Evolutionary conservation across 2,113 vertebrate genomes (phyloP).

Genomic region (Megalops atlanticus): DNA sequence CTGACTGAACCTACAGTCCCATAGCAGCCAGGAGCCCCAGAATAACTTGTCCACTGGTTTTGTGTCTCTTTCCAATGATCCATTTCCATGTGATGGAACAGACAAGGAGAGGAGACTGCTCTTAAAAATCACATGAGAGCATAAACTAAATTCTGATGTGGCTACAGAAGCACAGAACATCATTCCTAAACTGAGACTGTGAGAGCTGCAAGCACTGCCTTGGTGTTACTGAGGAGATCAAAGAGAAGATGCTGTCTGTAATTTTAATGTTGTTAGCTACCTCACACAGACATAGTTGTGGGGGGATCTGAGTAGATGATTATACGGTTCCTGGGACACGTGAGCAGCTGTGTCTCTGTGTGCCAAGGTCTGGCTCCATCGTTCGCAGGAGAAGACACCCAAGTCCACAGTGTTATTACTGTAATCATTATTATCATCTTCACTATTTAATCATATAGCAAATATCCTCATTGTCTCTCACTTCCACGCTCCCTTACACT

Average conservation of each 20-base stretch:
- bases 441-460: neutral
- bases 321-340: conserved; percentile 7
- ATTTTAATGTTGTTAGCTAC: conserved; percentile 15
- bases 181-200: neutral
- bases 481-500: neutral
- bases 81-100: neutral
- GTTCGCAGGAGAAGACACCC: neutral
- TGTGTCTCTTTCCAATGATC: neutral
- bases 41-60: neutral
- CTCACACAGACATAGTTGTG: neutral
- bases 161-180: neutral
- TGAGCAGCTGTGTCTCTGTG: neutral
- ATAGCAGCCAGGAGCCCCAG: neutral
- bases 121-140: neutral
- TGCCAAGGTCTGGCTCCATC: neutral
- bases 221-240: neutral
- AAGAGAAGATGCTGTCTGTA: conserved; percentile 19
- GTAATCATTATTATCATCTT: neutral
- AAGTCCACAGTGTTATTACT: neutral
- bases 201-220: neutral
- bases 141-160: neutral
- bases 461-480: neutral
- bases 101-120: neutral
- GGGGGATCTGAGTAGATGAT: conserved; percentile 25
- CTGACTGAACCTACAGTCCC: neutral